phyloP scores from a whole-genome alignment of 2,113 vertebrate species.

The Grallaria varia region DNA sequence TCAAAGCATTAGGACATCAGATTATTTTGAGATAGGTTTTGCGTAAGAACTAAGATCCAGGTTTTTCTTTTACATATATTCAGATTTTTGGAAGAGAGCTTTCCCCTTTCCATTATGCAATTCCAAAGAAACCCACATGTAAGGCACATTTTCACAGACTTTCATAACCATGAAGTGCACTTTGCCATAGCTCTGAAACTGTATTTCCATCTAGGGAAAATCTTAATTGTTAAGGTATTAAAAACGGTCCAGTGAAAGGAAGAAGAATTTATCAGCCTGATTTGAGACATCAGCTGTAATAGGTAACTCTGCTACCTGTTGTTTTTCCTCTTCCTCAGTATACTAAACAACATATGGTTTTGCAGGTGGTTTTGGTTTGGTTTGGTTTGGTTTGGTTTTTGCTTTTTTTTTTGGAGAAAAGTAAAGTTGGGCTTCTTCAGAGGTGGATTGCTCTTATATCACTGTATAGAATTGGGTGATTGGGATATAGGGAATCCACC shows the following conservation, averaged over 20 bases:
- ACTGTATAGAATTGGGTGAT: not conserved
- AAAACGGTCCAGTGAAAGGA: not conserved
- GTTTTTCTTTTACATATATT: not conserved
- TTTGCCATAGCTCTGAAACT: not conserved
- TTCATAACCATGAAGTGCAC: not conserved
- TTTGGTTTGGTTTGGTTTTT: too few relatives aligned
- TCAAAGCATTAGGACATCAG: not conserved
- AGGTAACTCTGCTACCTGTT: not conserved
- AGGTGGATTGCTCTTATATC: not conserved
- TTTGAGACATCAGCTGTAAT: not conserved
- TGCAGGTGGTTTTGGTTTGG: not conserved
- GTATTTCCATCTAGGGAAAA: not conserved
- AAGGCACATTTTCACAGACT: not conserved
- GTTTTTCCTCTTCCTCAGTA: not conserved
- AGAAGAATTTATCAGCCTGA: not conserved
- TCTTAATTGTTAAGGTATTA: not conserved
- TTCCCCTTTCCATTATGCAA: not conserved
- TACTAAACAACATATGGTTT: not conserved
- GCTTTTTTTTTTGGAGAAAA: not conserved
- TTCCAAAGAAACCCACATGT: not conserved
- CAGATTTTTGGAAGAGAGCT: not conserved
- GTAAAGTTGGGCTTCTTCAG: not conserved
- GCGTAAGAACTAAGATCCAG: not conserved
- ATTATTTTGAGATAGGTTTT: not conserved
- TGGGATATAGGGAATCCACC: not conserved